phyloP scores from a whole-genome alignment of 2,888 invertebrate genomes.

The Julus scandinavius region DNA sequence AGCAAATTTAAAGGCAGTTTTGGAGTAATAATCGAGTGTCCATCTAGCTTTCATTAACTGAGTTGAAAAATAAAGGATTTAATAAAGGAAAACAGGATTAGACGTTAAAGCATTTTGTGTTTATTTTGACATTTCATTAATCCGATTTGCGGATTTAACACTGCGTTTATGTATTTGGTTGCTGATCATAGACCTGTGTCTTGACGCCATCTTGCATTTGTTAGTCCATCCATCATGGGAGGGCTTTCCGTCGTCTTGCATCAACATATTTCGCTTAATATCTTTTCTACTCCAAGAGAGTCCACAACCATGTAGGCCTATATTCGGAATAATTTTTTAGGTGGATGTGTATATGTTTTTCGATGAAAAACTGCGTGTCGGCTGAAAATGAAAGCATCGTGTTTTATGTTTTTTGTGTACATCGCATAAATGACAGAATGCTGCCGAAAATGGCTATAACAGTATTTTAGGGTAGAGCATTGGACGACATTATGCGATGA shows the following conservation, averaged over 20 bases:
- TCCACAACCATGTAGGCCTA: neutral
- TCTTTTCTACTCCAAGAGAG: neutral
- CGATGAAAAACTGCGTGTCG: conserved; percentile 41
- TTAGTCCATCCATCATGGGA: neutral
- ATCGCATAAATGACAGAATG: conserved; percentile 42
- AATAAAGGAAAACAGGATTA: too few relatives aligned
- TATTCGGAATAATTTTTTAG: neutral
- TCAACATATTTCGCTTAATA: conserved; percentile 1
- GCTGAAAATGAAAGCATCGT: conserved; percentile 20
- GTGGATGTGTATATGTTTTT: neutral
- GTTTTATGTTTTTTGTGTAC: conserved; percentile 34
- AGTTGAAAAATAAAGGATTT: too few relatives aligned
- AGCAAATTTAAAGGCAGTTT: neutral
- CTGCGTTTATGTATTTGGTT: neutral
- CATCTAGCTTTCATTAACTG: too few relatives aligned
- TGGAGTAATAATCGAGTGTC: too few relatives aligned
- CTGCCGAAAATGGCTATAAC: conserved; percentile 29
- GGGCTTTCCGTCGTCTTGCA: conserved; percentile 1
- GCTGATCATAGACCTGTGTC: neutral
- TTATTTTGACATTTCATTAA: neutral
- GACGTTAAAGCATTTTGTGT: too few relatives aligned
- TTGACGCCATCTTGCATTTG: neutral
- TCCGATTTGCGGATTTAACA: neutral
- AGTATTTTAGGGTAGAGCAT: conserved; percentile 15
- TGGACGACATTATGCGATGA: conserved; percentile 35